A percentile compares a stretch with the other conserved stretches of the same genome.
Conservation (phyloP, 2,113 vertebrate genomes). For the Heterocephalus glaber region DNA sequence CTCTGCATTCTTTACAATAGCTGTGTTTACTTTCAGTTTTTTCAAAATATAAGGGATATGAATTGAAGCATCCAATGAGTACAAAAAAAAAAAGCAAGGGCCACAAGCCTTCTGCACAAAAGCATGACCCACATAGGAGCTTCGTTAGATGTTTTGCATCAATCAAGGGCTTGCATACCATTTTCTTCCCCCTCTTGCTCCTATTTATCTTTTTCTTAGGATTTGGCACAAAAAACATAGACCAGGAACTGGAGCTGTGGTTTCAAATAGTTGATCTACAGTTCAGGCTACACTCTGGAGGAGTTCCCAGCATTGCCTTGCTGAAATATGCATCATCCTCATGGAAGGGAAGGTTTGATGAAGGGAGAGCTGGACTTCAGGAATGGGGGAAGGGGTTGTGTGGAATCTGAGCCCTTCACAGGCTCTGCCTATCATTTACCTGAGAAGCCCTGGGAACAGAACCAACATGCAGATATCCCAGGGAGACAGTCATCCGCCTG, state of each 20-base stretch:
- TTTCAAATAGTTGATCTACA: conserved; percentile 14
- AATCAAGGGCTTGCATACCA: neutral
- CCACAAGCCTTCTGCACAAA: neutral
- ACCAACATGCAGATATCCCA: neutral
- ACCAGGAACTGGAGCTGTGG: neutral
- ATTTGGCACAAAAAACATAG: neutral
- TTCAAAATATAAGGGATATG: neutral
- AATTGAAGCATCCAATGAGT: neutral
- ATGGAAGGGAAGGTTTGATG: neutral
- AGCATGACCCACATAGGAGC: neutral
- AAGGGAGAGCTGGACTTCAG: neutral
- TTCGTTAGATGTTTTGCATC: neutral
- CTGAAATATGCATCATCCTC: neutral
- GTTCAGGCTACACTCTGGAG: neutral
- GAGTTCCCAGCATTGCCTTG: neutral
- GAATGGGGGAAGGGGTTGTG: neutral
- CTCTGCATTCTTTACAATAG: conserved; percentile 36
- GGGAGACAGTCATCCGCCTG: neutral
- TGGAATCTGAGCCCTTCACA: neutral
- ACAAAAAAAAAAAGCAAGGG: neutral
- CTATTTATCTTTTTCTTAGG: conserved; percentile 41
- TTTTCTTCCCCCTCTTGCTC: neutral
- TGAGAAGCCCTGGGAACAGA: neutral
- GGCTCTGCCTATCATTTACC: neutral
- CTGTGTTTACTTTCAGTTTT: conserved; percentile 33